Percentiles rank a stretch among this genome's conserved stretches.
Conservation (phyloP, 2,797 vertebrate species). For the Psittacula derbiana region DNA sequence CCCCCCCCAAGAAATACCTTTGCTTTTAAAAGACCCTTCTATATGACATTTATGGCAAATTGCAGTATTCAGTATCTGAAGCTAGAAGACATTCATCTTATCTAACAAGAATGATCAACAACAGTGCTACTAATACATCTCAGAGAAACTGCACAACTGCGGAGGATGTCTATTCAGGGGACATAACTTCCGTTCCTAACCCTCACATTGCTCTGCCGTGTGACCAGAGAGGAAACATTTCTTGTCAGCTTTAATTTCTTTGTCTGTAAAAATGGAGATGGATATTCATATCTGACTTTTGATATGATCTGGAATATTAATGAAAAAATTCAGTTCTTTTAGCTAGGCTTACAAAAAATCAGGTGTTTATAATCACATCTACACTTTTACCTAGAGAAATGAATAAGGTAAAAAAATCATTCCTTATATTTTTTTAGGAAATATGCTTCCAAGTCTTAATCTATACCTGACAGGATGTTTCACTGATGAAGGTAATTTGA, state of each 20-base stretch:
- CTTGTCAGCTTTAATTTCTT: background rate
- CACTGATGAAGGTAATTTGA: background rate
- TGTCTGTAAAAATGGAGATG: background rate
- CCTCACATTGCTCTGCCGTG: background rate
- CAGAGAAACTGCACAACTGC: background rate
- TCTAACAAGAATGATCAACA: background rate
- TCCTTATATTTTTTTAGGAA: background rate
- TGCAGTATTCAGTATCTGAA: background rate
- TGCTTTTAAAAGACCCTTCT: background rate
- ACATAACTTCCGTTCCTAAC: background rate
- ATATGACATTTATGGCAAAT: background rate
- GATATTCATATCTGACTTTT: background rate
- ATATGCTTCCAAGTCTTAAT: background rate
- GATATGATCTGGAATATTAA: background rate
- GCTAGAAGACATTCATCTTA: background rate
- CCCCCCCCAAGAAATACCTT: background rate
- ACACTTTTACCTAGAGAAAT: background rate
- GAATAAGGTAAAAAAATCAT: background rate
- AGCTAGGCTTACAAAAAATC: background rate
- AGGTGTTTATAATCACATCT: background rate
- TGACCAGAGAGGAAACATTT: background rate
- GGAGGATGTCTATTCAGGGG: background rate
- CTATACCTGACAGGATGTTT: background rate
- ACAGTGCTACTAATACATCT: background rate
- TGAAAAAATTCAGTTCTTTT: background rate